Evolutionary conservation across 2,797 vertebrate genomes (phyloP).

Genomic region (Acanthurus tractus): DNA sequence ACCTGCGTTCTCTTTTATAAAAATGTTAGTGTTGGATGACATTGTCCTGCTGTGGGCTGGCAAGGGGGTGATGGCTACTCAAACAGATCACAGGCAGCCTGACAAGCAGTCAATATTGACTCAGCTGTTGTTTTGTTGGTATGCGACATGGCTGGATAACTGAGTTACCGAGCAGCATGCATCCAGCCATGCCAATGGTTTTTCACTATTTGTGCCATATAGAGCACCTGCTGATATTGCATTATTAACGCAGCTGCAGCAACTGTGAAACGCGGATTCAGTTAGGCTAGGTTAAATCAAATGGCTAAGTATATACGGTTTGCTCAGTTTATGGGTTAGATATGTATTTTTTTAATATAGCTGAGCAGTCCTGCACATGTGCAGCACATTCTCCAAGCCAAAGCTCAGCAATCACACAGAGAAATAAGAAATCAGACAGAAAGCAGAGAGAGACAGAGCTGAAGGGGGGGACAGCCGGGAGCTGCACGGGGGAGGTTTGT

Average conservation of each 20-base stretch:
- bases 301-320: conserved; percentile 24
- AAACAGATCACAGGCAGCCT: conserved; percentile 74
- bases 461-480: conserved; percentile 45
- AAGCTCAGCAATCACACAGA: conserved; percentile 62
- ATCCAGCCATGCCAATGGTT: conserved; percentile 55
- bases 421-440: conserved; percentile 51
- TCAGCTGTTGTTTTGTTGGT: conserved; percentile 83
- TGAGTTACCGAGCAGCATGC: conserved; percentile 64
- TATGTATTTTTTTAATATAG: conserved; percentile 33
- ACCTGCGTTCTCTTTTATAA: conserved; percentile 54
- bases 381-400: conserved; percentile 66
- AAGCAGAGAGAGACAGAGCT: conserved; percentile 40
- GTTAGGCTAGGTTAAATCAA: conserved; percentile 24
- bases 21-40: conserved; percentile 71
- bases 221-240: conserved; percentile 32
- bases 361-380: conserved; percentile 41
- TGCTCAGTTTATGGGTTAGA: conserved; percentile 36
- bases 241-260: conserved; percentile 35
- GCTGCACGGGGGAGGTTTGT: conserved; percentile 74
- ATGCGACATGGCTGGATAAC: conserved; percentile 65
- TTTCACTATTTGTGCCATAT: conserved; percentile 34
- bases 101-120: conserved; percentile 85
- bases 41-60: conserved; percentile 70
- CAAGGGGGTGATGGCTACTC: conserved; percentile 62
- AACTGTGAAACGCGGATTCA: conserved; percentile 36